Conservation (phyloP, 2,113 vertebrate genomes). For the Aegotheles bennettii region DNA sequence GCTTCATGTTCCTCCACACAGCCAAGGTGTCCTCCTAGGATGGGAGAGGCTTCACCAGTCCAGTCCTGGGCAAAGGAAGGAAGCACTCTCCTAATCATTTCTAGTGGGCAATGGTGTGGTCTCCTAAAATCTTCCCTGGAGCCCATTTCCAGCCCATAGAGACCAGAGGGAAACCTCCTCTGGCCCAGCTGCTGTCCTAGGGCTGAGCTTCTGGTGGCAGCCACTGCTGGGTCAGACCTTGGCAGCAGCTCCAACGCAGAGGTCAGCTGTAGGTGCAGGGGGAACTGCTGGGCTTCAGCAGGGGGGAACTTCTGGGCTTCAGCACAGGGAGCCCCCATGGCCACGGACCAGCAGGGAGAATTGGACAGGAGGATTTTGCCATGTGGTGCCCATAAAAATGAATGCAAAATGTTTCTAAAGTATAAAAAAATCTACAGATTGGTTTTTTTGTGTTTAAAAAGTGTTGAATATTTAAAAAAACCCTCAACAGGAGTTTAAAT, state of each 20-base stretch:
- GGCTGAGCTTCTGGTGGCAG: neutral
- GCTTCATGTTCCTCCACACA: neutral
- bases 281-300: neutral
- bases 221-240: rapidly evolving
- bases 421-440: neutral
- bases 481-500: conserved; percentile 41
- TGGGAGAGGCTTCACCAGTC: neutral
- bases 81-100: neutral
- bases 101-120: rapidly evolving
- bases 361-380: neutral
- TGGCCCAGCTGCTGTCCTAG: neutral
- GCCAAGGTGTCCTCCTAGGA: neutral
- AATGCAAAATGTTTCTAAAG: neutral
- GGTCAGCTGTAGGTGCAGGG: neutral
- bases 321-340: rapidly evolving
- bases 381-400: neutral
- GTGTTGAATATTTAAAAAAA: neutral
- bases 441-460: neutral
- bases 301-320: too few species aligned
- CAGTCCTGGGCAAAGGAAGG: neutral
- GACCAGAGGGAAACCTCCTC: neutral
- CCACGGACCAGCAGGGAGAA: neutral
- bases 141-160: neutral
- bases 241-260: neutral
- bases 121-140: neutral